Base-by-base conservation (phyloP, 2,113 vertebrate genomes). In the Zingel zingel region DNA sequence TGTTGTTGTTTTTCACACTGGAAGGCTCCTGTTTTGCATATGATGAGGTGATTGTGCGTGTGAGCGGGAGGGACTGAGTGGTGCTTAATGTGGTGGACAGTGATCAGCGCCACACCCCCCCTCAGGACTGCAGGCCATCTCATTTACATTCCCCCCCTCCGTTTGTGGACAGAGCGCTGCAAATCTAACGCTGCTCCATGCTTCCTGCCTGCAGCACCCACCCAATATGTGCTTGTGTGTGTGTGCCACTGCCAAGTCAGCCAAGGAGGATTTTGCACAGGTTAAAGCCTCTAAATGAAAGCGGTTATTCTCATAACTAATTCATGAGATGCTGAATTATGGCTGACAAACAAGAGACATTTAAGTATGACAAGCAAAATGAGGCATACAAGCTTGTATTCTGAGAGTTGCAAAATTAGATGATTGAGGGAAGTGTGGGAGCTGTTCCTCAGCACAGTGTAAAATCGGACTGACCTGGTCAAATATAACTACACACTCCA, bases 81-180 rank as follows among this genome's bases (percentile, higher is more conserved):
- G 84, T 90, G 87, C 90, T 90, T 92, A 93, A 91, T 93, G 92
- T 88, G 88, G 74, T 88, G 90, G 90, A 91, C 91, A 90, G 78
- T 87, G 86, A 93, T 90, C 89, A 84, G 77, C 53, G n/a, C 59
- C 23, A 12, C 6, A 3, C 39, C 69, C 70, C 45, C 74, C 16
- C 59, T 59, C 66, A 76, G 86, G 89, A 81, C 89, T 43, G 74
- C 79, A 71, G 91, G 89, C 87, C 89, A 88, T 91, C 90, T 89
- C 87, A 91, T 93, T 93, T 93, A 74, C 80, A 80, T 84, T 69
- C 79, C 68, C 50, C 50, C 71, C 36, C 51, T 43, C 62, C 30
- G n/a, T 74, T 84, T 81, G 62, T 86, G 77, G 86, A 87, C 81
- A 39, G 71, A 86, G 70, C 2, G 10, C 70, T 77, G 23, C 56